Evolutionary conservation across 2,888 invertebrate genomes (phyloP).

Genomic region (Acronicta aceris): DNA sequence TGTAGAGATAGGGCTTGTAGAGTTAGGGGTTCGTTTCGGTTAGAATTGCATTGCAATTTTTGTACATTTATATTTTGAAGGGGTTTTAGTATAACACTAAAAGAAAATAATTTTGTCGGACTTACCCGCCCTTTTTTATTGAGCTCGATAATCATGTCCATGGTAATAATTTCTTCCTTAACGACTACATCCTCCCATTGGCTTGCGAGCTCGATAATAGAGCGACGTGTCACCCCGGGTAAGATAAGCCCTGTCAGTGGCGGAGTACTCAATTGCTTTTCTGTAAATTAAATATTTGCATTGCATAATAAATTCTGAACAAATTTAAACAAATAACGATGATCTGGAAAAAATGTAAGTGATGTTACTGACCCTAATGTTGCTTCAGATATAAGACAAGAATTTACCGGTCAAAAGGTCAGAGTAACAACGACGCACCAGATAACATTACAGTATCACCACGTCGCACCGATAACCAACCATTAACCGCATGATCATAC

Average conservation of each 20-base stretch:
- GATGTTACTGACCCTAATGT: conserved; percentile 81
- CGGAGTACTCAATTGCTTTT: conserved; percentile 97
- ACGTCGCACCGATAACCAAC: conserved; percentile 68
- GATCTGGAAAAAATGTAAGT: conserved; percentile 56
- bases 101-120: conserved; percentile 41
- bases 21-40: no score
- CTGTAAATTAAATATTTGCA: conserved; percentile 84
- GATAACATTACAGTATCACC: conserved; percentile 77
- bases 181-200: conserved; percentile 97
- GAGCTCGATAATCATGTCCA: conserved; percentile 93
- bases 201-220: conserved; percentile 93
- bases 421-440: conserved; percentile 63
- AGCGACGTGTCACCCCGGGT: conserved; percentile 97
- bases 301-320: conserved; percentile 23
- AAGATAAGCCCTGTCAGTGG: conserved; percentile 98
- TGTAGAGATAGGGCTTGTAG: no score
- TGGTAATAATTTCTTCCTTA: conserved; percentile 94
- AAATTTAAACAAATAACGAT: conserved; percentile 19
- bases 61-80: no score
- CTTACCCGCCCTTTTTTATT: conserved; percentile 95
- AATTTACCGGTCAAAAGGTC: conserved; percentile 83
- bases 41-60: no score
- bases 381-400: conserved; percentile 81
- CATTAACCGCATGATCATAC: conserved; percentile 58
- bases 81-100: no score